Evolutionary conservation across 2,113 vertebrate genomes (phyloP), one percentile per base, ranked within the genome.

Genomic region (Callopanchax toddi): DNA sequence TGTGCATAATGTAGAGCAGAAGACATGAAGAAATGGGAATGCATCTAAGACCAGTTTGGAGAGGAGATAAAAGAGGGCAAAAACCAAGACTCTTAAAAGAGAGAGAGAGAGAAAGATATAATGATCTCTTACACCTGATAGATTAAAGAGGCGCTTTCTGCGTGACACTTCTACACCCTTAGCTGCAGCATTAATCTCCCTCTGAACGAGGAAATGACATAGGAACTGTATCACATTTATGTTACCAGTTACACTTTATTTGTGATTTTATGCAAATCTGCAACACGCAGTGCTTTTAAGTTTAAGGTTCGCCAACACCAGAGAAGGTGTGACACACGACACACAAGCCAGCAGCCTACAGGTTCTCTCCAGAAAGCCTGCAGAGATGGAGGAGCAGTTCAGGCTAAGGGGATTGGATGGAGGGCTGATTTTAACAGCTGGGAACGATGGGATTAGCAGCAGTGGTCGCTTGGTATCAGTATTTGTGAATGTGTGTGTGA

Each of bases 341-440:
- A 63, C 65, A 67, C 59, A 71, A 49, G 74, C 36, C 66, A 56
- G 55, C 59, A 49, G 21, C 77, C 78, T 62, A 79, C 82, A 84
- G 80, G 74, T 84, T 71, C 52, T 53, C 66, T 74, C 48, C 51
- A 54, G 72, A 67, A 55, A 74, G 48, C 74, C 76, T 78, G 76
- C 77, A 70, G 72, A 71, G 77, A 65, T 46, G 9, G 46, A 52
- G 45, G 60, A 65, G 67, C 16, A 37, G 67, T 50, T 43, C 48
- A 55, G 68, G 40, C 15, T 4, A 21, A 20, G 17, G 59, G 79
- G 84, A 84, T 70, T 78, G 81, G 71, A 61, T 39, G 50, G 53
- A 80, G 74, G 73, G 79, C 56, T 67, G 76, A 66, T 82, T 86
- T 83, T 88, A 85, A 87, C 87, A 89, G 81, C 84, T 89, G 84